Evolutionary conservation across 2,888 invertebrate genomes (phyloP).

Genomic region (Linnaemya vulpina): DNA sequence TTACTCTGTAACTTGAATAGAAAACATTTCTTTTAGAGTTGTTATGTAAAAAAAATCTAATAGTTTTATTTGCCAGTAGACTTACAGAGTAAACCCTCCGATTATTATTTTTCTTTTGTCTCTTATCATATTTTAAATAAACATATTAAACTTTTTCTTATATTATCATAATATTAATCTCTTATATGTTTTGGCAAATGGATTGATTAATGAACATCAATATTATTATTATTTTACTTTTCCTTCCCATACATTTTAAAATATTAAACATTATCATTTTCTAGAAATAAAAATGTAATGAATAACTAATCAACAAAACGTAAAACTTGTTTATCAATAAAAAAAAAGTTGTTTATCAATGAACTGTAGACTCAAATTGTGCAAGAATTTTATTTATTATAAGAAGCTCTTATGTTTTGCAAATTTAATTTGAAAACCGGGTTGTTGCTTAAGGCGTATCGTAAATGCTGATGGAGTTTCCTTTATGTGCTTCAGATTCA

Average conservation of each 20-base stretch:
- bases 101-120: slow-evolving; percentile 5
- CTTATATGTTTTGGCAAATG: slow-evolving; percentile 44
- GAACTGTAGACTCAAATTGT: slow-evolving; percentile 55
- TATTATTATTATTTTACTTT: neutral
- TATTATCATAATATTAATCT: slow-evolving; percentile 14
- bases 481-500: too few relatives aligned
- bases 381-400: neutral
- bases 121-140: neutral
- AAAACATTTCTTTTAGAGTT: neutral
- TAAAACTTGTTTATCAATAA: slow-evolving; percentile 69
- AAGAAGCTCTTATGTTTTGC: too few relatives aligned
- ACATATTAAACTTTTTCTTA: neutral
- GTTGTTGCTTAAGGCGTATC: too few relatives aligned
- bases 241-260: slow-evolving; percentile 4
- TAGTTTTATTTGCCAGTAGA: neutral
- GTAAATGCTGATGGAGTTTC: too few relatives aligned
- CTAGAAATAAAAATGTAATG: slow-evolving; percentile 47
- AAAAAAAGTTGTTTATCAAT: slow-evolving; percentile 73
- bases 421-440: too few relatives aligned
- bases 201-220: slow-evolving; percentile 30
- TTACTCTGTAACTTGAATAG: neutral
- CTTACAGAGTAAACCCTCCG: neutral
- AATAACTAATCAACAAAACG: slow-evolving; percentile 58
- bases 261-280: slow-evolving; percentile 13
- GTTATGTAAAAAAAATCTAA: neutral